Evolutionary conservation across 2,888 invertebrate species (phyloP), one percentile per base, ranked within the genome.

Genomic region (Drosophila pseudotalamancana): DNA sequence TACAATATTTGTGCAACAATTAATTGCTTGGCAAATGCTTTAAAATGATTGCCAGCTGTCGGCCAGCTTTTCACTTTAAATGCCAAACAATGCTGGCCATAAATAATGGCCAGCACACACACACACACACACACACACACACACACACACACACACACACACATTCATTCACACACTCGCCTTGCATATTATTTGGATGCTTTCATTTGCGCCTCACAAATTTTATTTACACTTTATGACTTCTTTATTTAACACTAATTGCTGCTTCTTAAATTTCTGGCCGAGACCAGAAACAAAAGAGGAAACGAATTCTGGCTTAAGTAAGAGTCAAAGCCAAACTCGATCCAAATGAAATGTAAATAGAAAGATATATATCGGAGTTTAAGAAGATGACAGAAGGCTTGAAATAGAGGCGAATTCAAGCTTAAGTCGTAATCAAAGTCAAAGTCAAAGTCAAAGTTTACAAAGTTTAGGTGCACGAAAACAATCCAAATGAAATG

Each of bases 191-290:
- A 55, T 67, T 79, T 82, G 80, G 70, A 72, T 70, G 72, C 65
- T 68, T 80, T 65, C 70, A 82, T 75, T 82, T 81, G 67, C 45
- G 61, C 67, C 68, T 53, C 34, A 67, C 62, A 66, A 72, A 76
- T 75, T 63, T 76, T 85, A 83, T 83, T 85, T 81, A 79, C 83
- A 81, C 77, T 81, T 85, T 82, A 85, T 83, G 77, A 81, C 70
- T 85, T 83, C 81, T 85, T 82, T 81, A 79, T 81, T 79, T 69
- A 86, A 71, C 70, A 67, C 86, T 81, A 81, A 81, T 81, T 81
- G 86, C 77, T 82, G 85, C 65, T 62, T 68, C 72, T 62, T 31
- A 57, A 40, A 61, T 25, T 29, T 37, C 18, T 14, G 21, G 39
- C 54, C 48, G 32, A 42, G 34, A 42, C 12, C 31, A 21, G 31